Base-by-base conservation (phyloP, 2,113 vertebrate genomes). In the Corythoichthys intestinalis region DNA sequence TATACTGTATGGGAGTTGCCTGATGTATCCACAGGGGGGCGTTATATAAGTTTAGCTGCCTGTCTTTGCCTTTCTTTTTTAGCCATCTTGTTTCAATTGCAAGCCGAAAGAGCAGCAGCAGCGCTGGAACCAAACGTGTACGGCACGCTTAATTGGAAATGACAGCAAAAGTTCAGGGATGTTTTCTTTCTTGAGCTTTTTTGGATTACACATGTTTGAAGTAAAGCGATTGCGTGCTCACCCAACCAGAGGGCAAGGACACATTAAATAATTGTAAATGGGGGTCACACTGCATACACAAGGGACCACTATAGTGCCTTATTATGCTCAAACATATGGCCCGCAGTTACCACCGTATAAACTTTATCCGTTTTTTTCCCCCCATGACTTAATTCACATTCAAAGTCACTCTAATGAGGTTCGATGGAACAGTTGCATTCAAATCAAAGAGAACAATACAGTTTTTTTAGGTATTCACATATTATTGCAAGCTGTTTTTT, bases 11-110 rank as follows among this genome's bases (percentile, higher is more conserved):
- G 65, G 52, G 61, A 65, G 28, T 75, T 77, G 74, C 69, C 34
- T 17, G 0, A 0, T 39, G 14, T 38, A n/a, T 71, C 88, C 88
- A 89, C 83, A 73, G 60, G 87, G 76, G 83, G 88, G 85, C 86
- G 87, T 85, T 76, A 89, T 74, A 84, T 54, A 67, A 59, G 73
- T 64, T 70, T 58, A 35, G 38, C 57, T 59, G 46, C 14, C 20
- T 69, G 44, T 58, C 28, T 35, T 37, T 69, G 59, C 50, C n/a
- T 28, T 39, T 61, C 37, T 39, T 46, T 71, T 61, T 70, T 17
- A 70, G 38, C 65, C 78, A 80, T 78, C 76, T 88, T 85, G 78
- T 83, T 83, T 77, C 71, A 80, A 69, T 83, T 75, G 48, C 52
- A 61, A 52, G 50, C 44, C 56, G 47, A 63, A 48, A 72, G 73